Conservation (phyloP, 2,113 vertebrate species). For the Grantiella picta region DNA sequence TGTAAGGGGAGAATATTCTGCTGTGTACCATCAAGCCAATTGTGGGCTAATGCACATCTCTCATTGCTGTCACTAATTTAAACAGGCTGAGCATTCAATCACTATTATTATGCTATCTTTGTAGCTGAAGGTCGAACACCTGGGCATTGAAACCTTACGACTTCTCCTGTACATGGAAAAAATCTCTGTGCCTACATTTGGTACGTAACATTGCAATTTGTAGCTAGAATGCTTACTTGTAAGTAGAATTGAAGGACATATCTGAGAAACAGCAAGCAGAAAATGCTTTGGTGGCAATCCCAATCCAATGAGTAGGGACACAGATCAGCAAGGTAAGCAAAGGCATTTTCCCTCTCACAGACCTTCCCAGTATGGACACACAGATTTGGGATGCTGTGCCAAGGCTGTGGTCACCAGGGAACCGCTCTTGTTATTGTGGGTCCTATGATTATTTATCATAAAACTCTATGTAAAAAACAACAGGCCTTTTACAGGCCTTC, state of each 20-base stretch:
- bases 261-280: not conserved
- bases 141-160: not conserved
- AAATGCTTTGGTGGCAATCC: not conserved
- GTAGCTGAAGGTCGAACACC: not conserved
- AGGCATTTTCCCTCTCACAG: not conserved
- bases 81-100: slow-evolving; percentile 23
- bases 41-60: slow-evolving; percentile 40
- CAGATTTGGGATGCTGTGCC: not conserved
- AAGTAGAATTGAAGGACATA: not conserved
- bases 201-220: not conserved
- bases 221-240: not conserved
- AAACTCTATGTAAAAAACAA: not conserved
- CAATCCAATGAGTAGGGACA: not conserved
- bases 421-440: not conserved
- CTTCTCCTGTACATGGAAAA: not conserved
- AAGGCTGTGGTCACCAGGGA: not conserved
- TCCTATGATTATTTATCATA: not conserved
- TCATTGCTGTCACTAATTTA: slow-evolving; percentile 34
- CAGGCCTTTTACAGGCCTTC: not conserved
- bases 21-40: not conserved
- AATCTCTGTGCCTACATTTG: not conserved
- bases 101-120: slow-evolving; percentile 13
- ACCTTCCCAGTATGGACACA: not conserved
- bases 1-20: slow-evolving; percentile 33
- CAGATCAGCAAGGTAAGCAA: not conserved